These are phyloP conservation scores for Acipenser ruthenus DNA, from an alignment of 2,797 vertebrate species.

Conservation along the genomic window DNA sequence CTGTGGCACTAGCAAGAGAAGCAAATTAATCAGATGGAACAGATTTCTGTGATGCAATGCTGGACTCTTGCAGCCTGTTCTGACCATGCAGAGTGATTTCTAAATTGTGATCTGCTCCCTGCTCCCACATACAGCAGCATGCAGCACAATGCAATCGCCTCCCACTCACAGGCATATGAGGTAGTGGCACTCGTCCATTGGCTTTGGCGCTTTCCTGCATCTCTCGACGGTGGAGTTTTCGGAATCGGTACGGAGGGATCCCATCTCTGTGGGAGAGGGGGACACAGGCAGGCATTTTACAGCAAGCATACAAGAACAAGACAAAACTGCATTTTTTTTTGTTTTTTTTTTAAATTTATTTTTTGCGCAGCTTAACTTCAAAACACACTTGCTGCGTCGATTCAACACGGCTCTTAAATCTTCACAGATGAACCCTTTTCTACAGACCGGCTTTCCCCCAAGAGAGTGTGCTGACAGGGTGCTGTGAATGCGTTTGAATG, in stretches of 20 bases:
- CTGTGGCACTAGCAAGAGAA: no score
- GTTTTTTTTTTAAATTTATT: no score
- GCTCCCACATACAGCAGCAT: constrained; percentile 7
- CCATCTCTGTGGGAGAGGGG: constrained; percentile 71
- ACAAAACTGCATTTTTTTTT: no score
- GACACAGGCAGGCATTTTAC: constrained; percentile 18
- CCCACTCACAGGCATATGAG: constrained; percentile 93
- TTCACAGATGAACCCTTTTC: no score
- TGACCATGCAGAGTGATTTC: no score
- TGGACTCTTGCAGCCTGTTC: background rate
- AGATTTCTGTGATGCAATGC: constrained; percentile 14
- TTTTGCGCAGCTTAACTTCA: no score
- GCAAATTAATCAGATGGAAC: constrained; percentile 10
- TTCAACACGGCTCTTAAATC: no score
- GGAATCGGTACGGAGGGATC: constrained; percentile 82
- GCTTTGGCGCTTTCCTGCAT: constrained; percentile 97
- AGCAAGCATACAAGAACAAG: no score
- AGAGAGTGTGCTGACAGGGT: constrained; percentile 35
- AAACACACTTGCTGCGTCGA: no score
- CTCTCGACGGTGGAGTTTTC: constrained; percentile 91
- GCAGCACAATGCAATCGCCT: constrained; percentile 7
- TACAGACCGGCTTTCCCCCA: constrained; percentile 1
- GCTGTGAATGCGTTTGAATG: constrained; percentile 25
- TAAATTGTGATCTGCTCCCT: background rate
- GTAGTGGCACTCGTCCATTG: constrained; percentile 92